phyloP scores from a whole-genome alignment of 2,113 vertebrate species.

The cat (Felis catus) region DNA sequence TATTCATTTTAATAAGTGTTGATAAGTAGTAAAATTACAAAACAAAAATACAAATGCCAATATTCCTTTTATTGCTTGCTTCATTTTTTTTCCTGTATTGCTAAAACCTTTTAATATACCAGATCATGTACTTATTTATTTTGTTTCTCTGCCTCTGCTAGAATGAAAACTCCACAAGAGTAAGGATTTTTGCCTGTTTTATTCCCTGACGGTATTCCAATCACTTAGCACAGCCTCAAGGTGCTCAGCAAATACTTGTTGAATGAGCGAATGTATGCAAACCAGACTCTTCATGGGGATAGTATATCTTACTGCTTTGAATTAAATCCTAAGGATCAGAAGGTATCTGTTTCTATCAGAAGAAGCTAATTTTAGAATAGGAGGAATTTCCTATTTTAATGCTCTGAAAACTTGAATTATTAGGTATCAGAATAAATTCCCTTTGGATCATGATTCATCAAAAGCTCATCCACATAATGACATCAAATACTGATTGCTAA shows the following conservation, averaged over 20 bases:
- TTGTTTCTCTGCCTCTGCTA: not conserved
- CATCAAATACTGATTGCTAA: not conserved
- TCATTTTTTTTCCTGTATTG: not conserved
- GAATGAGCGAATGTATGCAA: not conserved
- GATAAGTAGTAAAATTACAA: not conserved
- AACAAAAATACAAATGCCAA: not conserved
- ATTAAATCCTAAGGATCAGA: not conserved
- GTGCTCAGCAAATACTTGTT: not conserved
- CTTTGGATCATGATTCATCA: not conserved
- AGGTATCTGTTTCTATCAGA: not conserved
- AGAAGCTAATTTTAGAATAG: not conserved
- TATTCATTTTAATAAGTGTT: not conserved
- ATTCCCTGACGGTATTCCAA: not conserved
- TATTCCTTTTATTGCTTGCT: not conserved
- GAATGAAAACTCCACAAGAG: not conserved
- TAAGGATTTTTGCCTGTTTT: not conserved
- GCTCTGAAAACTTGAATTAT: not conserved
- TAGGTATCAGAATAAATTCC: not conserved
- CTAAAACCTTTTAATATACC: not conserved
- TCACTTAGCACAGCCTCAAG: not conserved
- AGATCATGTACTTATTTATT: not conserved
- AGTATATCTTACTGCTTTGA: not conserved
- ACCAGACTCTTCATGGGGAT: not conserved
- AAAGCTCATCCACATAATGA: not conserved
- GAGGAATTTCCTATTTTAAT: not conserved